A percentile compares a stretch with the other conserved stretches of the same genome.
Evolutionary conservation across 2,113 vertebrate genomes (phyloP).

Genomic region (Pygoscelis adeliae): DNA sequence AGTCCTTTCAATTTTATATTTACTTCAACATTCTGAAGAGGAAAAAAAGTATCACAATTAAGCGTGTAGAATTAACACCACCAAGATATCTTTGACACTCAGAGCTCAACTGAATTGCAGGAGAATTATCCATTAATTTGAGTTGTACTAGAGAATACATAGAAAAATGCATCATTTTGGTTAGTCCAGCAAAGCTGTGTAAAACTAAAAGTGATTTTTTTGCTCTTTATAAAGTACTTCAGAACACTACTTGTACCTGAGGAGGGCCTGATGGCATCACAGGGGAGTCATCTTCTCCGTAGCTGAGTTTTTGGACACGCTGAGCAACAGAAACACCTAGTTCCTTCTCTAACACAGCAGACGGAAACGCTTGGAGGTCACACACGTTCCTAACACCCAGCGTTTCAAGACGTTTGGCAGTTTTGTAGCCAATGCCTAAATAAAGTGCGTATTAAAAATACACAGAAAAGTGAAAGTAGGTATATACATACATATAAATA

Average conservation of each 20-base stretch:
- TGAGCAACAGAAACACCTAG: constrained; percentile 79
- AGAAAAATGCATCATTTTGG: neutral
- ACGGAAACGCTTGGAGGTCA: constrained; percentile 79
- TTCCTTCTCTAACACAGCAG: constrained; percentile 76
- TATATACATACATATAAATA: neutral
- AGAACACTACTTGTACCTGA: constrained; percentile 75
- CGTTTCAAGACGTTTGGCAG: constrained; percentile 75
- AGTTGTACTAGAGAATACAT: neutral
- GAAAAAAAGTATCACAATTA: too few relatives aligned
- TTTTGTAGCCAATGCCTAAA: constrained; percentile 88
- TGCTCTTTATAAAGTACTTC: neutral
- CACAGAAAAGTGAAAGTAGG: neutral
- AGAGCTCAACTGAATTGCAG: neutral
- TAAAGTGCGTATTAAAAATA: neutral
- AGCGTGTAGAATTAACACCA: neutral
- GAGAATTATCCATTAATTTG: neutral
- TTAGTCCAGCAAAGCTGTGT: neutral
- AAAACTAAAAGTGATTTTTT: neutral
- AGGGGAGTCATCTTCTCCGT: constrained; percentile 82
- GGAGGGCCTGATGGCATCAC: constrained; percentile 84
- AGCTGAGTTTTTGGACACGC: constrained; percentile 82
- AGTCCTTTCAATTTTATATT: neutral
- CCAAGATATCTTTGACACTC: neutral
- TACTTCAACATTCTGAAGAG: neutral
- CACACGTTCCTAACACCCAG: constrained; percentile 77